Conservation (phyloP, 2,113 vertebrate species). For the Apistogramma diplotaenia region DNA sequence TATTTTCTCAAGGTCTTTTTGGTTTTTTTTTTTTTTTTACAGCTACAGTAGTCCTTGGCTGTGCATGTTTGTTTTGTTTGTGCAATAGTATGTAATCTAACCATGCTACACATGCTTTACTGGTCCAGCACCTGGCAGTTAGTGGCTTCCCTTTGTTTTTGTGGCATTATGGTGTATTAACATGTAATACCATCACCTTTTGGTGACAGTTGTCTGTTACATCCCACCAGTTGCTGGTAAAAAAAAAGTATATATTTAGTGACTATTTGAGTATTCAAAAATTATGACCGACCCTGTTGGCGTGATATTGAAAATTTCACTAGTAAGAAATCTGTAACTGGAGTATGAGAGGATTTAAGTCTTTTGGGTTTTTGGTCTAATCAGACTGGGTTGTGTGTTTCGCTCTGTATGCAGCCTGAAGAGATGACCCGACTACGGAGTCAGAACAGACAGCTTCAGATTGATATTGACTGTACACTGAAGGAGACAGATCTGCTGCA, state of each 20-base stretch:
- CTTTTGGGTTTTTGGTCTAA: neutral
- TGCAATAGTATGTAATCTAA: neutral
- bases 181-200: neutral
- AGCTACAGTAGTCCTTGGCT: neutral
- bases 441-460: conserved; percentile 96
- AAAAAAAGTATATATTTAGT: neutral
- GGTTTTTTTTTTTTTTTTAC: too few species aligned
- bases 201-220: neutral
- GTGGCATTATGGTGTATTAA: neutral
- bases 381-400: conserved; percentile 36
- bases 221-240: neutral
- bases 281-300: neutral
- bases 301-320: neutral
- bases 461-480: conserved; percentile 97
- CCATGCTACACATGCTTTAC: neutral
- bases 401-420: conserved; percentile 86
- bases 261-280: neutral
- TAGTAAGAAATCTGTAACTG: neutral
- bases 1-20: too few species aligned
- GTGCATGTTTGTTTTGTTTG: neutral
- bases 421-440: conserved; percentile 97
- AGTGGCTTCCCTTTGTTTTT: neutral
- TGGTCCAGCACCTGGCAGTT: neutral
- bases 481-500: conserved; percentile 98
- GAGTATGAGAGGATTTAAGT: neutral